These are phyloP conservation scores for Heliangelus exortis DNA, from an alignment of 2,797 vertebrate genomes.

Conservation along the genomic window DNA sequence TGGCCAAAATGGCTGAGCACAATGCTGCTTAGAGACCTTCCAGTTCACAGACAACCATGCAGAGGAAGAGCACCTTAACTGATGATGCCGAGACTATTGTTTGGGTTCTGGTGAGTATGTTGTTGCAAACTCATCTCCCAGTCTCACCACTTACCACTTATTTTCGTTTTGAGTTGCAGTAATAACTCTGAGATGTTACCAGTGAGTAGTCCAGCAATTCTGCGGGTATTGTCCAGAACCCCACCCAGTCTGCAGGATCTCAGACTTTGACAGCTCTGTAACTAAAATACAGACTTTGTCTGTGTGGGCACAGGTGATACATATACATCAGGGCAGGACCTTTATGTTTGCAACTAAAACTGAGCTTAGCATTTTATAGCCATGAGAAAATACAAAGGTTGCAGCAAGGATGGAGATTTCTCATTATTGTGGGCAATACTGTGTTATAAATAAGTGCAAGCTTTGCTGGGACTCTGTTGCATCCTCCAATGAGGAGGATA, in stretches of 20 bases:
- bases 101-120: conserved; percentile 62
- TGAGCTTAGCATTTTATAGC: not conserved
- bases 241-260: conserved; percentile 25
- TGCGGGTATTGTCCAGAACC: not conserved
- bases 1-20: not conserved
- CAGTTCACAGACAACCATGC: not conserved
- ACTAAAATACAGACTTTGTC: not conserved
- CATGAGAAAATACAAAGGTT: not conserved
- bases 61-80: not conserved
- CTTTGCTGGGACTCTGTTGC: not conserved
- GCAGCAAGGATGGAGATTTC: not conserved
- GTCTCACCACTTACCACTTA: conserved; percentile 35
- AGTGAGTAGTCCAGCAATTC: conserved; percentile 35
- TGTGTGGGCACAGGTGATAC: not conserved
- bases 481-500: not conserved
- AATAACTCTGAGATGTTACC: not conserved
- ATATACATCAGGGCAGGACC: not conserved
- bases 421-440: not conserved
- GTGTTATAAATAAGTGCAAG: not conserved
- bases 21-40: not conserved
- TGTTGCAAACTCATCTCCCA: not conserved
- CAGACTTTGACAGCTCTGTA: not conserved
- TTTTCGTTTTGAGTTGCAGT: conserved; percentile 48
- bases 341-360: not conserved
- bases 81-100: conserved; percentile 38